Evolutionary conservation across 2,888 invertebrate species (phyloP), one percentile per base, ranked within the genome.

Genomic region (Microctonus brassicae): DNA sequence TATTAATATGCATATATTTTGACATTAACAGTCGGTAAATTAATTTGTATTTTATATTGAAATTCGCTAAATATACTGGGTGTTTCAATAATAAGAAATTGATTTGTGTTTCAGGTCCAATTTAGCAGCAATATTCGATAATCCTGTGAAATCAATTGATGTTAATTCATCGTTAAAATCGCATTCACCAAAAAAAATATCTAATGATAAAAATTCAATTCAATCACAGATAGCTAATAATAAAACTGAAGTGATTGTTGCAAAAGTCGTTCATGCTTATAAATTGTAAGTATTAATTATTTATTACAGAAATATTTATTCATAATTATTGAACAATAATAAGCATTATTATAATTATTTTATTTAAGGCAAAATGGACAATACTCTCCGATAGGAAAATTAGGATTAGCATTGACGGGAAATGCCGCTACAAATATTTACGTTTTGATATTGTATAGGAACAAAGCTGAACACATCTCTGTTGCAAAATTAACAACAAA

Each of bases 361-460:
- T 13, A 55, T 81, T 78, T 11, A 61, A 85, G 85, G 20, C 75
- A 82, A 77, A 83, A 84, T 75, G 84, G 85, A 10, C 79, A 82
- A 65, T 87, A 87, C 36, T 70, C 77, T 39, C 74, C 84, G 29
- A 72, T 84, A 26, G 87, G 87, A 47, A 87, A 84, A 70, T 61
- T 86, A 34, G 88, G 87, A 13, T 80, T 86, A 63, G 87, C 87
- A 10, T 72, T 88, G 39, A 81, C 82, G 57, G 85, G 83, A 73
- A 85, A 83, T 60, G 11, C 74, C 13, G 69, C 77, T n/a, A 73
- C 79, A 7, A 81, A 74, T 64, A 52, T 79, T 2, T 88, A 85
- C 73, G 84, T 87, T 53, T 77, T 88, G 60, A 82, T 88, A 69
- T 79, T 88, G 26, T 88, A 88, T 60, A 82, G 81, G 76, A 82